These are phyloP conservation scores for Brachionus plicatilis DNA, from an alignment of 1,140 invertebrate genomes.

Conservation along the genomic window DNA sequence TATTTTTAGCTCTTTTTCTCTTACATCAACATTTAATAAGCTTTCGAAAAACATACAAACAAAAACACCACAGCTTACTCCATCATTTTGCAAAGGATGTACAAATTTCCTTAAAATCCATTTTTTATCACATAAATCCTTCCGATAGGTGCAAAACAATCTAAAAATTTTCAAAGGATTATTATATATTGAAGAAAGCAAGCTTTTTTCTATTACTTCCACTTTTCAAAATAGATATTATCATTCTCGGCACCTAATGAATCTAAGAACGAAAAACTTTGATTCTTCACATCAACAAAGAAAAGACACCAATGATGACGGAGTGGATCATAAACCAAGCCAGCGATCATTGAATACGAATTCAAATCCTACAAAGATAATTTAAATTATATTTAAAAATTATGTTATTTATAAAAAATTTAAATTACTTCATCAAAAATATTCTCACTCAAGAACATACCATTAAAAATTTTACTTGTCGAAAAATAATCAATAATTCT, in stretches of 20 bases:
- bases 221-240: too few species aligned
- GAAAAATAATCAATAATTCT: too few species aligned
- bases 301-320: not conserved
- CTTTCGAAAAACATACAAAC: too few species aligned
- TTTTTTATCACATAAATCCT: not conserved
- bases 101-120: not conserved
- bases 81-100: too few species aligned
- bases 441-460: not conserved
- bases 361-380: not conserved
- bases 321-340: not conserved
- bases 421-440: not conserved
- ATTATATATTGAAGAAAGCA: not conserved
- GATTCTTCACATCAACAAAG: not conserved
- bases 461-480: not conserved
- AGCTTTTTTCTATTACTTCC: slow-evolving; percentile 1
- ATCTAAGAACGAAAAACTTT: too few species aligned
- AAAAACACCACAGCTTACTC: too few species aligned
- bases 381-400: not conserved
- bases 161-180: not conserved
- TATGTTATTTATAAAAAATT: not conserved
- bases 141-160: not conserved
- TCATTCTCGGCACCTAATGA: too few species aligned
- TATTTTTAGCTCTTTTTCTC: not conserved
- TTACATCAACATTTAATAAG: not conserved
- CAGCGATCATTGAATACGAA: not conserved